Evolutionary conservation across 2,888 invertebrate species (phyloP).

Genomic region (Limnephilus marmoratus): DNA sequence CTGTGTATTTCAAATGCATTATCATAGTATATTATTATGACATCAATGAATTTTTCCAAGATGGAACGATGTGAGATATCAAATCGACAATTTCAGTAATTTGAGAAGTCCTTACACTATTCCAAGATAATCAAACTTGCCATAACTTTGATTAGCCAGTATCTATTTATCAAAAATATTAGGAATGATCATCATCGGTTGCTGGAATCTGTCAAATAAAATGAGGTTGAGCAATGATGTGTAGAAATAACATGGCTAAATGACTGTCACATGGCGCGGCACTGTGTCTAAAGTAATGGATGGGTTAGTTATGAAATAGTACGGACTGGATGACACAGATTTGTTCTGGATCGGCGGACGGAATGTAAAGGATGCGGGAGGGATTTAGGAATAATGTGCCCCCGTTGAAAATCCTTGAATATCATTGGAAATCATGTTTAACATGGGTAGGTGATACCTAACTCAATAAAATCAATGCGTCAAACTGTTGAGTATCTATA

Average conservation of each 20-base stretch:
- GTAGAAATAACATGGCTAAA: constrained; percentile 38
- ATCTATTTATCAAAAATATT: not conserved
- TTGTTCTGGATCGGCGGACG: constrained; percentile 25
- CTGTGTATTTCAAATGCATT: no score
- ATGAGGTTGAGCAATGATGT: constrained; percentile 18
- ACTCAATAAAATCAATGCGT: not conserved
- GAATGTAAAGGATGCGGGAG: constrained; percentile 13
- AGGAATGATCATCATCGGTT: not conserved
- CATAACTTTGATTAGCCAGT: not conserved
- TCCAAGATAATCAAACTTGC: not conserved
- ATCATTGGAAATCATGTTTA: not conserved
- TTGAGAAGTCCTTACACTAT: no score
- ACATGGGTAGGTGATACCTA: not conserved
- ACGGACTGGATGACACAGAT: constrained; percentile 7
- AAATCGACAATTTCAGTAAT: not conserved
- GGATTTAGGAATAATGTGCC: not conserved
- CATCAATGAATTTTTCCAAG: not conserved
- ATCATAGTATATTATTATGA: not conserved
- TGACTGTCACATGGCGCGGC: constrained; percentile 25
- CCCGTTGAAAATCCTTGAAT: not conserved
- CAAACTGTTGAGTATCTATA: not conserved
- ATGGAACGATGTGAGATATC: not conserved
- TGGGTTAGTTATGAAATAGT: constrained; percentile 32
- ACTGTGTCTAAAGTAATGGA: constrained; percentile 48
- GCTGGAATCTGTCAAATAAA: constrained; percentile 38